Evolutionary conservation across 2,888 invertebrate genomes (phyloP).

Genomic region (Plebejus melissa): DNA sequence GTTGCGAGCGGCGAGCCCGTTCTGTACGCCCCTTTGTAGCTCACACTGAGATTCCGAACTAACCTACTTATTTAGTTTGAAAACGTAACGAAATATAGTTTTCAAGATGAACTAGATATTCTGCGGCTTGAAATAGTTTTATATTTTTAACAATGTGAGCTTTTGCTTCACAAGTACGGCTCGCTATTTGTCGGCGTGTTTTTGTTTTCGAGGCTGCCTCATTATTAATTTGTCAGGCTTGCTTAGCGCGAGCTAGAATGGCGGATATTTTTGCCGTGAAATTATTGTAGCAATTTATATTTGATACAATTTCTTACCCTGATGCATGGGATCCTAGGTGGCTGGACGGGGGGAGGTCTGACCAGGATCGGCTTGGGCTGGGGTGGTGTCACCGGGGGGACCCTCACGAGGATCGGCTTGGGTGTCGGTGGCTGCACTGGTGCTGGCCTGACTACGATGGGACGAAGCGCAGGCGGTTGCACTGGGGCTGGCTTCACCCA

Average conservation of each 20-base stretch:
- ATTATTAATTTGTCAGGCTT: not conserved
- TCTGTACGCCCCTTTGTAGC: conserved; percentile 3
- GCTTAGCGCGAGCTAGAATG: not conserved
- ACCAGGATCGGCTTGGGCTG: conserved; percentile 50
- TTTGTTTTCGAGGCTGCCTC: conserved; percentile 12
- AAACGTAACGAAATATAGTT: conserved; percentile 17
- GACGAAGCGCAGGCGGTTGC: conserved; percentile 49
- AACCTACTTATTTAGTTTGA: conserved; percentile 21
- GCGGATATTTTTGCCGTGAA: not conserved
- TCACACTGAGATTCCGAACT: conserved; percentile 13
- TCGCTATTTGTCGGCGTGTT: not conserved
- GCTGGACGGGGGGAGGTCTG: conserved; percentile 50
- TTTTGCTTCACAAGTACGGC: not conserved
- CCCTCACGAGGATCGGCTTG: conserved; percentile 50
- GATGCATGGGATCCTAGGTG: conserved; percentile 49
- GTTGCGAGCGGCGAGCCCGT: not conserved
- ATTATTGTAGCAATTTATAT: not conserved
- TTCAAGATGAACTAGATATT: conserved; percentile 24
- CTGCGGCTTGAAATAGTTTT: conserved; percentile 8
- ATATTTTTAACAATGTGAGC: conserved; percentile 19
- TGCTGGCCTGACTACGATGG: conserved; percentile 51
- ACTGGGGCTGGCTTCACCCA: conserved; percentile 55
- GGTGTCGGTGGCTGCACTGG: conserved; percentile 49
- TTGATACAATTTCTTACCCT: conserved; percentile 44
- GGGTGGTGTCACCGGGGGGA: conserved; percentile 50